Base-by-base conservation (phyloP, 2,113 vertebrate genomes). In the Lipotes vexillifer region DNA sequence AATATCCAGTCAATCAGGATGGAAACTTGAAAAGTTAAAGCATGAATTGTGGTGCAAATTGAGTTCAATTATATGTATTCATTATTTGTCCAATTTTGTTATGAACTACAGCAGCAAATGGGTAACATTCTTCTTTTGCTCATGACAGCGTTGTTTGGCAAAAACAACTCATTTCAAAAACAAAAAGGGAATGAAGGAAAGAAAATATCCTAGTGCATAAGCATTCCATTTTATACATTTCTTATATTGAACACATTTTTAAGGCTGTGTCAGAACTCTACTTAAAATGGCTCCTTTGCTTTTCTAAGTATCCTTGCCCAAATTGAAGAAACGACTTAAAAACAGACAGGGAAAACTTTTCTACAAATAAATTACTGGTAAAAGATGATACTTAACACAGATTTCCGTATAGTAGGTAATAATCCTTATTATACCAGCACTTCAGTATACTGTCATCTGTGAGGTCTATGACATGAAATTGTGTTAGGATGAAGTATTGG, bases 81-180 rank as follows among this genome's bases (percentile, higher is more conserved):
- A 87, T 80, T 97, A 68, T 93, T 44, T 90, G 71, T 86, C 65
- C 77, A 95, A 38, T 93, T 97, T 93, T 94, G 66, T 94, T 36
- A 36, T 59, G 80, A 93, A 90, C 23, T 46, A 68, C 52, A 71
- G 38, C 11, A 49, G 23, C 27, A 44, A 38, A 38, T 8, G 38
- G 31, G 23, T 71, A 41, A 41, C 41, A 3, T 55, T 72, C 95
- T 86, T 46, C 33, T 41, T 88, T 71, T 77, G 25, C 21, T 78
- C 25, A 25, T 65, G 36, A 57, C 49, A 86, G 6, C 8, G 29
- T 6, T 57, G 4, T 36, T 38, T 69, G 23, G 29, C 44, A 69
- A 68, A 69, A 68, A 52, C 25, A 68, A 18, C 63, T 36, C 85
- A 44, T 44, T 38, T 66, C 77, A 94, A 65, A 78, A 78, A 49